Conservation (phyloP, 2,888 invertebrate genomes). For the Priocnemis perturbator region DNA sequence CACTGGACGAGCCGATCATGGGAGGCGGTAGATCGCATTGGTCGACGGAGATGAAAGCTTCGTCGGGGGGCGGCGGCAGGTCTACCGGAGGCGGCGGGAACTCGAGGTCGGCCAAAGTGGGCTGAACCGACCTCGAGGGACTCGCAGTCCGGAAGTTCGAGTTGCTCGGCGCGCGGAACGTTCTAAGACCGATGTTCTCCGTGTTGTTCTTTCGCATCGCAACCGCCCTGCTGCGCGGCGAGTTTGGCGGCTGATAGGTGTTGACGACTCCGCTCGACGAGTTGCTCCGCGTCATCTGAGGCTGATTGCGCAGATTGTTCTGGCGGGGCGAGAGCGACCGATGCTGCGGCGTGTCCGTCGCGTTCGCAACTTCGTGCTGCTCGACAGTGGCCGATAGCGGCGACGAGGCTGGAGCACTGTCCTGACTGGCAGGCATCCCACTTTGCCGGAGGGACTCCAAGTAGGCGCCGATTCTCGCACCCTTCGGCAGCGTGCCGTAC, state of each 20-base stretch:
- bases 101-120: constrained; percentile 88
- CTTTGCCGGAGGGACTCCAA: constrained; percentile 93
- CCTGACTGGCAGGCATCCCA: constrained; percentile 78
- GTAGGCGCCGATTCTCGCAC: constrained; percentile 96
- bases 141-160: constrained; percentile 79
- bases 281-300: constrained; percentile 92
- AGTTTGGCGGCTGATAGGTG: constrained; percentile 77
- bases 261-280: constrained; percentile 86
- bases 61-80: constrained; percentile 84
- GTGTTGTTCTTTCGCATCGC: constrained; percentile 67
- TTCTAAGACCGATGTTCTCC: constrained; percentile 74
- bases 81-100: constrained; percentile 92
- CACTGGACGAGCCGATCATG: constrained; percentile 48
- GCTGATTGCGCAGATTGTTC: constrained; percentile 80
- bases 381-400: constrained; percentile 46
- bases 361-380: constrained; percentile 51
- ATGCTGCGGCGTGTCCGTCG: constrained; percentile 72
- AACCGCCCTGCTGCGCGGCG: constrained; percentile 77
- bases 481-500: constrained; percentile 98
- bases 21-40: constrained; percentile 57
- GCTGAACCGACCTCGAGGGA: constrained; percentile 84
- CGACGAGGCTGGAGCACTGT: constrained; percentile 53
- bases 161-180: constrained; percentile 73
- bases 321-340: constrained; percentile 81
- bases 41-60: constrained; percentile 49